Evolutionary conservation across 2,113 vertebrate species (phyloP), one percentile per base, ranked within the genome.

Genomic region (Triplophysa tibetana): DNA sequence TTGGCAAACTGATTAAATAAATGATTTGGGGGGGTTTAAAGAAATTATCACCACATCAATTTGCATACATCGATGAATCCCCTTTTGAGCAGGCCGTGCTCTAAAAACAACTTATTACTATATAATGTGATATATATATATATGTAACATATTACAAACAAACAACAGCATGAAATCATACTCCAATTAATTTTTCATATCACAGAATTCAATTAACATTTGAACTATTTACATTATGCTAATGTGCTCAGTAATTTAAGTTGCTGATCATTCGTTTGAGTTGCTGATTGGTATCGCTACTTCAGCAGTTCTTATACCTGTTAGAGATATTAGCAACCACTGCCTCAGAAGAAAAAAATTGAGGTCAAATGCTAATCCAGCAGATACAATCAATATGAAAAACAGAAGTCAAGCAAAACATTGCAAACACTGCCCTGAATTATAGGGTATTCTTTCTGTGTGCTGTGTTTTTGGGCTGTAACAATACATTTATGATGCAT

Each of bases 191-290:
- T 83, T 79, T 83, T 60, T 69, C 33, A 85, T 84, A 84, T 78
- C 80, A 88, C 86, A 84, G 80, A 81, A 41, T 21, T 84, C 85
- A 85, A 90, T 90, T 88, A 89, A 85, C 86, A 81, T 85, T 85
- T 83, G 82, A 84, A 54, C 82, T 90, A 82, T 91, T 91, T 91
- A 90, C 85, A 88, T 84, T 88, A 87, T 64, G 66, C 87, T 88
- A 88, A 91, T 90, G 88, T 89, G 86, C 89, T 91, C 78, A 65
- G 89, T 91, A 88, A 85, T 88, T 88, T 87, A 84, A 48, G 77
- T 13, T 85, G 73, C 88, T 87, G 89, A 92, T 91, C 78, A 67
- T 90, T 91, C 87, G 85, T 87, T 88, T 87, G 84, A 48, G 77
- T 13, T 85, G 73, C 88, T 87, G 89, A 92, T 90, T 85, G 75